Evolutionary conservation across 2,113 vertebrate species (phyloP).

Genomic region (Pionites leucogaster): DNA sequence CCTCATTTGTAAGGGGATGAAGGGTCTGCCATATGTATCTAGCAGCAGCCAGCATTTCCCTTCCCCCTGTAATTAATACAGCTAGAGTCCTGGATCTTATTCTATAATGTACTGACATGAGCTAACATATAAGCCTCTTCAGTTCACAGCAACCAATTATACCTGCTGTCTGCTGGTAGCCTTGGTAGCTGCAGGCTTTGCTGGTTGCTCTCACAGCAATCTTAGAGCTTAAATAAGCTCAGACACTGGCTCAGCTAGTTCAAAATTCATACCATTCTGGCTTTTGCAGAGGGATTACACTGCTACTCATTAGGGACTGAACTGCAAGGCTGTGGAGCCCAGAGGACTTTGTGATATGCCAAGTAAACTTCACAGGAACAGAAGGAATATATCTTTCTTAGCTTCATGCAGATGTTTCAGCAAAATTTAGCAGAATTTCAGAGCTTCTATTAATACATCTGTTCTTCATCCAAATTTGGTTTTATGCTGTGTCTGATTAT

Average conservation of each 20-base stretch:
- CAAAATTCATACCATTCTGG: conserved; percentile 6
- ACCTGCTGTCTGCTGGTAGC: conserved; percentile 31
- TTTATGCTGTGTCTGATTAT: background rate
- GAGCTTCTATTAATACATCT: background rate
- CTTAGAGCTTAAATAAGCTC: conserved; percentile 56
- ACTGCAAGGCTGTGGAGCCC: background rate
- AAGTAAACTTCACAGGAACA: background rate
- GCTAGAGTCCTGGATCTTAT: background rate
- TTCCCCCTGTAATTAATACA: background rate
- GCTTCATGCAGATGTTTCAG: background rate
- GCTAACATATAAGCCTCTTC: background rate
- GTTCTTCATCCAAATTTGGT: background rate
- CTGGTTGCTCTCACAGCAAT: conserved; percentile 22
- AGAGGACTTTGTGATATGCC: conserved; percentile 2
- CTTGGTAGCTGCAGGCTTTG: conserved; percentile 26
- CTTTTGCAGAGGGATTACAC: background rate
- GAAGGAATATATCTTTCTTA: background rate
- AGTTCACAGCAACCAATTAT: conserved; percentile 32
- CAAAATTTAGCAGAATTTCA: background rate
- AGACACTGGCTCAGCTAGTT: background rate
- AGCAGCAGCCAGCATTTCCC: background rate
- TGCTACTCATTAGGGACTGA: conserved; percentile 32
- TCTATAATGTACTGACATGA: background rate
- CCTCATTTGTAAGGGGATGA: background rate
- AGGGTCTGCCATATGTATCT: fast-evolving